Conservation (phyloP, 2,888 invertebrate genomes). For the Parasteatoda lunata region DNA sequence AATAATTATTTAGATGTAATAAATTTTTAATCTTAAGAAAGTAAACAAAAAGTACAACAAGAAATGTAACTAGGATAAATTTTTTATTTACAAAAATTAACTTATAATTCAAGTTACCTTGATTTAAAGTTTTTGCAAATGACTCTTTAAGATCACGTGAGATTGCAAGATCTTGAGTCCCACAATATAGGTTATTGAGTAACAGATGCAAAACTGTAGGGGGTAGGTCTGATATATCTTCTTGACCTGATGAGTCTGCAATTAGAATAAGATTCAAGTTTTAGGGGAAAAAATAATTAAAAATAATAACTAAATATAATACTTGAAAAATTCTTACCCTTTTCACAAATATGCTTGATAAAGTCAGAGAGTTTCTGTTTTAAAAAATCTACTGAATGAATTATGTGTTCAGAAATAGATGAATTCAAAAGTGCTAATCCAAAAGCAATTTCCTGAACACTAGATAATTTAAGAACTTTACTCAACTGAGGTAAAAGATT, state of each 20-base stretch:
- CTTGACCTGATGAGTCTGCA: conserved; percentile 75
- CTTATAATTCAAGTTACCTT: conserved; percentile 6
- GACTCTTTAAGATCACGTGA: conserved; percentile 84
- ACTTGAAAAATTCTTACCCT: conserved; percentile 77
- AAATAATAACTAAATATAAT: conserved; percentile 26
- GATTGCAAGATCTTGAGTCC: conserved; percentile 77
- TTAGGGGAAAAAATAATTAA: background rate
- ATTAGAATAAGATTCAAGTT: background rate
- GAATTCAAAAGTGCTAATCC: conserved; percentile 89
- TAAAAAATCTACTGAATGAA: conserved; percentile 85
- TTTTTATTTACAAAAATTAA: background rate
- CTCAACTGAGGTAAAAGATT: conserved; percentile 89
- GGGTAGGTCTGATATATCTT: conserved; percentile 91
- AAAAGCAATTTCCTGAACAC: conserved; percentile 93
- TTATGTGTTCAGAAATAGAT: conserved; percentile 83
- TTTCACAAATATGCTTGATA: conserved; percentile 89
- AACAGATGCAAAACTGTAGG: conserved; percentile 91
- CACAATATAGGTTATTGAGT: conserved; percentile 78
- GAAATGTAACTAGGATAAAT: background rate
- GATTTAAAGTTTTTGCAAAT: conserved; percentile 77
- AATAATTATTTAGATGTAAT: background rate
- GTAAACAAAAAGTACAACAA: background rate
- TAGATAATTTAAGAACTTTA: conserved; percentile 88
- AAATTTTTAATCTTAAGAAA: background rate
- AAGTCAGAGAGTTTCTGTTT: conserved; percentile 88